Evolutionary conservation across 2,797 vertebrate species (phyloP).

Genomic region (Aratinga solstitialis): DNA sequence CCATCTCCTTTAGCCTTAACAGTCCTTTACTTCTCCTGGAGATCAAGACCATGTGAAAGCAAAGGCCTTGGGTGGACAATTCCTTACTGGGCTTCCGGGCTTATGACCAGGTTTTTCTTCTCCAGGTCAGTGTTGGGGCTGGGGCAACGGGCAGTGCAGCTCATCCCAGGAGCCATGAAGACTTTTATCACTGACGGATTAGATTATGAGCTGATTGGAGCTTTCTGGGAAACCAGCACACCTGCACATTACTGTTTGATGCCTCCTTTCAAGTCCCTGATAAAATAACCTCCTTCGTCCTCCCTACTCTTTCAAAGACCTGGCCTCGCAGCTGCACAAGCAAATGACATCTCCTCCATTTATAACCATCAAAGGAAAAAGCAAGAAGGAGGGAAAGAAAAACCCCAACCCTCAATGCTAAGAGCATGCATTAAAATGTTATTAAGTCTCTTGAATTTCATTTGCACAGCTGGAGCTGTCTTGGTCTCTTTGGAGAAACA

Average conservation of each 20-base stretch:
- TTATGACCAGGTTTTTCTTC: not conserved
- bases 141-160: not conserved
- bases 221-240: not conserved
- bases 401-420: not conserved
- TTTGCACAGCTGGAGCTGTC: slow-evolving; percentile 31
- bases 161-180: not conserved
- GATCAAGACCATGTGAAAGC: not conserved
- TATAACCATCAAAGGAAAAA: slow-evolving; percentile 25
- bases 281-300: not conserved
- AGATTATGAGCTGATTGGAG: not conserved
- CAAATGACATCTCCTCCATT: slow-evolving; percentile 32
- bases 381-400: not conserved
- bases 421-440: not conserved
- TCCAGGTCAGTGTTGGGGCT: not conserved
- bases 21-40: not conserved
- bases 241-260: not conserved
- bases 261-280: not conserved
- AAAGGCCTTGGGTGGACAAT: not conserved
- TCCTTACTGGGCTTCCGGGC: not conserved
- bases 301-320: not conserved
- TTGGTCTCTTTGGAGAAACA: not conserved
- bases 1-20: not conserved
- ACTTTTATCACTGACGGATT: not conserved
- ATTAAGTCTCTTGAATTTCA: slow-evolving; percentile 13
- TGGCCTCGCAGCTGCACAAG: slow-evolving; percentile 47